Conservation (phyloP, 2,797 vertebrate species). For the Myotis daubentonii region DNA sequence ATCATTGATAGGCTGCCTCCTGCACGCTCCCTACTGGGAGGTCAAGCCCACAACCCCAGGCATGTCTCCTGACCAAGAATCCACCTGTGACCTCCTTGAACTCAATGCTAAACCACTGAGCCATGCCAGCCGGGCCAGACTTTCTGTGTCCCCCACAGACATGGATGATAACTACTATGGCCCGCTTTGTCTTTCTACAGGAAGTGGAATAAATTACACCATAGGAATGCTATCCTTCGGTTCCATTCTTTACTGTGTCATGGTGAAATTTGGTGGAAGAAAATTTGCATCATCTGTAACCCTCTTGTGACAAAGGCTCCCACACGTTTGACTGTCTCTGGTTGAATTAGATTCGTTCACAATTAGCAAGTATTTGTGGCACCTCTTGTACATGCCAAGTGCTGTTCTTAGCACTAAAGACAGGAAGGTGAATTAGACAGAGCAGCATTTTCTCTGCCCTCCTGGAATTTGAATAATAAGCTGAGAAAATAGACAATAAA, state of each 20-base stretch:
- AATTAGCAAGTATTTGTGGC: neutral
- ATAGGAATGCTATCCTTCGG: rapidly evolving
- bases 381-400: neutral
- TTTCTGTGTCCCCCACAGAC: neutral
- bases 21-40: too few relatives aligned
- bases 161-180: rapidly evolving
- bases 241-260: neutral
- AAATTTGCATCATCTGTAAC: neutral
- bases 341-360: neutral
- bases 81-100: too few relatives aligned
- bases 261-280: neutral
- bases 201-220: neutral
- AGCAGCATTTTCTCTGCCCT: neutral
- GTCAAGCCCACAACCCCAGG: too few relatives aligned
- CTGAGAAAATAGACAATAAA: neutral
- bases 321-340: neutral
- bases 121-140: too few relatives aligned
- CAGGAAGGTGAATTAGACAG: neutral
- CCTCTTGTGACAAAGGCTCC: neutral
- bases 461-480: neutral
- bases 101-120: too few relatives aligned
- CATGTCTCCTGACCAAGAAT: too few relatives aligned
- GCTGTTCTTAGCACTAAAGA: neutral
- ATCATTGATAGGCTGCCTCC: too few relatives aligned
- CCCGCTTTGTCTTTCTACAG: neutral